Conservation (phyloP, 2,888 invertebrate genomes). For the Allacma fusca region DNA sequence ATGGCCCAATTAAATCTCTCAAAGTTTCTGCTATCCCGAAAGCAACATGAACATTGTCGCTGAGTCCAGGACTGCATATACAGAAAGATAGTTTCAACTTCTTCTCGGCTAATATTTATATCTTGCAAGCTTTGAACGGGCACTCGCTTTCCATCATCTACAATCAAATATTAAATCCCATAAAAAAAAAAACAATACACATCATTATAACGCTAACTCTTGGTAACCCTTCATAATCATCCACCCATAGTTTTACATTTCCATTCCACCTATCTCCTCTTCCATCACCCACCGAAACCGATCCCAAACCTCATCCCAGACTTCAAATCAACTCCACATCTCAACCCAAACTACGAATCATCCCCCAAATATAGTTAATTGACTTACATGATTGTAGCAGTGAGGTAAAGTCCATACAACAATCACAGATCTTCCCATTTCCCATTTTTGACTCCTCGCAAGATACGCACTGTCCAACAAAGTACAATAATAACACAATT, state of each 20-base stretch:
- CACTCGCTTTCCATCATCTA: constrained; percentile 58
- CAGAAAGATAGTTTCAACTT: constrained; percentile 82
- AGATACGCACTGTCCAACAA: neutral
- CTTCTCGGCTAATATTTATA: constrained; percentile 67
- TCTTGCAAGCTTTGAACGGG: constrained; percentile 61
- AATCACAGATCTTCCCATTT: constrained; percentile 80
- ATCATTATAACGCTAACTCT: no score
- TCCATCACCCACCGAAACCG: no score
- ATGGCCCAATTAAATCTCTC: constrained; percentile 88
- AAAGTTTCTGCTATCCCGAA: constrained; percentile 89
- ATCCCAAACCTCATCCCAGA: no score
- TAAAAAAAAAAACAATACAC: no score
- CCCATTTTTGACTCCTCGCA: constrained; percentile 52
- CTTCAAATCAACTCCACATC: no score
- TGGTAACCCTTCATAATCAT: no score
- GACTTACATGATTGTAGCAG: constrained; percentile 84
- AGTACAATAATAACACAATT: neutral
- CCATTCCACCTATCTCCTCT: no score
- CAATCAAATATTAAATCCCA: neutral
- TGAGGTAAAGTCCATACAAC: constrained; percentile 92
- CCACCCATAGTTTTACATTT: no score
- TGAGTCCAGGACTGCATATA: constrained; percentile 91
- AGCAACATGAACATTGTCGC: constrained; percentile 95
- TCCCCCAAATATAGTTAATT: constrained; percentile 12
- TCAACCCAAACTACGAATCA: neutral